These are phyloP conservation scores for Xestobium rufovillosum DNA, from an alignment of 2,888 invertebrate genomes.

Conservation along the genomic window DNA sequence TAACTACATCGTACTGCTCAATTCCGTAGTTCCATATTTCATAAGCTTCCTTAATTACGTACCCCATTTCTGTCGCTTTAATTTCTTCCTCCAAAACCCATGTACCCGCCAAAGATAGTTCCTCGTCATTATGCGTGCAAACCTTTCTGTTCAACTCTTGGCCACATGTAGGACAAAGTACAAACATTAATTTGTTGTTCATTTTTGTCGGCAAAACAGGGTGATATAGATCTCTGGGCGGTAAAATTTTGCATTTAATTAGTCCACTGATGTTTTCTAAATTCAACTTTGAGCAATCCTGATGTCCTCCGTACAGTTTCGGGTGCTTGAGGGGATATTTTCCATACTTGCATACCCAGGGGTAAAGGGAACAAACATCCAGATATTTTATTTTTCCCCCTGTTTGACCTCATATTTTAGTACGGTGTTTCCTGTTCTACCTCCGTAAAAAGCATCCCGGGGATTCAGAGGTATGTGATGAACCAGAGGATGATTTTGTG, in stretches of 20 bases:
- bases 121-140: too few species aligned
- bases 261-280: conserved; percentile 12
- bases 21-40: conserved; percentile 33
- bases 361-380: too few species aligned
- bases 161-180: conserved; percentile 30
- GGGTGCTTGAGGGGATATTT: too few species aligned
- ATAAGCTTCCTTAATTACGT: conserved; percentile 29
- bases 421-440: conserved; percentile 17
- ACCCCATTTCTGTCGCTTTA: conserved; percentile 29
- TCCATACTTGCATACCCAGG: too few species aligned
- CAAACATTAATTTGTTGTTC: conserved; percentile 29
- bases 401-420: too few species aligned
- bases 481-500: conserved; percentile 14
- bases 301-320: conserved; percentile 21
- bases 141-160: conserved; percentile 19
- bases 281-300: conserved; percentile 14
- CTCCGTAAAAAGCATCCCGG: conserved; percentile 19
- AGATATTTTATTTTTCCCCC: too few species aligned
- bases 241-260: too few species aligned
- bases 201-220: conserved; percentile 30
- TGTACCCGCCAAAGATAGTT: conserved; percentile 20
- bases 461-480: conserved; percentile 15
- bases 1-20: conserved; percentile 20
- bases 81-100: conserved; percentile 32
- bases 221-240: too few species aligned